Percentiles rank a stretch among this genome's conserved stretches.
Evolutionary conservation across 2,113 vertebrate genomes (phyloP).

Genomic region (Psittacula cyanocephala): DNA sequence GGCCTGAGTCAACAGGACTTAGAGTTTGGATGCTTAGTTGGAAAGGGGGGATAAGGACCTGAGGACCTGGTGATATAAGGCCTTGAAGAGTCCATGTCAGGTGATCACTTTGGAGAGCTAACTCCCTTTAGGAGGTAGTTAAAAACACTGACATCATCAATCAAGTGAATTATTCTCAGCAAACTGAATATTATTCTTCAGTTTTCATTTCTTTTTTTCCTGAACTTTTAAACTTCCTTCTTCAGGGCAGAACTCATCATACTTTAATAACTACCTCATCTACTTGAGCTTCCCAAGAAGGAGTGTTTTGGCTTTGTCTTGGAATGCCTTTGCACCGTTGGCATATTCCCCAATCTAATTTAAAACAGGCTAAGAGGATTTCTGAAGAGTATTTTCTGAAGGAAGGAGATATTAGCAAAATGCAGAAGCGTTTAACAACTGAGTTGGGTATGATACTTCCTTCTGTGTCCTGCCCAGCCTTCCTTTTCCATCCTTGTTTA

Average conservation of each 20-base stretch:
- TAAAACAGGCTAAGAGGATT: neutral
- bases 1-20: neutral
- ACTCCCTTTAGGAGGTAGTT: neutral
- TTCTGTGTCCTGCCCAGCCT: neutral
- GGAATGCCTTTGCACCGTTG: neutral
- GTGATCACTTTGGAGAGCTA: neutral
- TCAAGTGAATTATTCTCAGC: neutral
- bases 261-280: neutral
- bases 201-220: neutral
- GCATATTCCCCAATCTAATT: neutral
- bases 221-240: neutral
- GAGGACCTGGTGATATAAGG: neutral
- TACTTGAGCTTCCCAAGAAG: neutral
- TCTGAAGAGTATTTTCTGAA: neutral
- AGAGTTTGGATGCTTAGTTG: neutral
- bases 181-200: neutral
- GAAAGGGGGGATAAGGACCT: neutral
- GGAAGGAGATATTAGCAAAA: neutral
- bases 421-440: neutral
- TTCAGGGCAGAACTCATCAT: neutral
- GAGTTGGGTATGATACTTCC: neutral
- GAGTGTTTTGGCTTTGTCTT: neutral
- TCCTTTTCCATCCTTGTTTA: neutral
- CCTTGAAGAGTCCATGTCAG: neutral
- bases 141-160: neutral